A percentile compares a stretch with the other conserved stretches of the same genome.
phyloP scores from a whole-genome alignment of 37 sponge, comb jelly and placozoan genomes.

The Ephydatia muelleri region DNA sequence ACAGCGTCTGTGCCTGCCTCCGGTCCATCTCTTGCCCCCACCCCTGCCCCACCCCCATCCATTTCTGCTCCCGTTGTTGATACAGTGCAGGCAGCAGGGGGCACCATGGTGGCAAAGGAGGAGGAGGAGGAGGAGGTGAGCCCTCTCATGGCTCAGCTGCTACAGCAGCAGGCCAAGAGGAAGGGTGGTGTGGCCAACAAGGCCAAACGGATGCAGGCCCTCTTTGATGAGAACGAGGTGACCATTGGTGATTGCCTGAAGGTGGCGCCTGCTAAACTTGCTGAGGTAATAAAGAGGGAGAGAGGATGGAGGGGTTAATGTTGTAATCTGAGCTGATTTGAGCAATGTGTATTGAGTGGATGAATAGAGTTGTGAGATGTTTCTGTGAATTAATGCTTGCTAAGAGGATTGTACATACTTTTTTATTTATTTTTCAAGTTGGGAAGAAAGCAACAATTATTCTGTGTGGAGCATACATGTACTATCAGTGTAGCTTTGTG shows the following conservation, averaged over 20 bases:
- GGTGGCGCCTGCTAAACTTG: conserved; percentile 7
- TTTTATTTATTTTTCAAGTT: no score
- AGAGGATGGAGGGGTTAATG: not conserved
- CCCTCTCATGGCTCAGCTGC: not conserved
- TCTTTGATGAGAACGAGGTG: not conserved
- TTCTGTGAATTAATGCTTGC: no score
- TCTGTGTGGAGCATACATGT: no score
- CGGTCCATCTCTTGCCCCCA: not conserved
- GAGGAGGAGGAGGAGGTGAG: conserved; percentile 15
- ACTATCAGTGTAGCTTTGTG: no score
- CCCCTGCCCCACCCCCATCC: not conserved
- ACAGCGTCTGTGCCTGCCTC: not conserved
- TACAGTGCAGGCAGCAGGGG: not conserved
- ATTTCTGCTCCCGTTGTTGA: not conserved
- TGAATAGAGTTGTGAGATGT: not conserved
- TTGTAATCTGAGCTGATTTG: not conserved
- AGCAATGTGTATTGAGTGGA: not conserved
- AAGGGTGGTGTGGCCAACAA: not conserved
- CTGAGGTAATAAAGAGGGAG: conserved; percentile 5
- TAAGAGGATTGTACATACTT: no score
- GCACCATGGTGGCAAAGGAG: not conserved
- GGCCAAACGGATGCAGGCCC: not conserved
- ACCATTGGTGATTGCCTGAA: not conserved
- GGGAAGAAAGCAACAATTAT: no score
- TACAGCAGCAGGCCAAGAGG: not conserved